phyloP scores from a whole-genome alignment of 2,888 invertebrate species.

The Drosophila ustulata region DNA sequence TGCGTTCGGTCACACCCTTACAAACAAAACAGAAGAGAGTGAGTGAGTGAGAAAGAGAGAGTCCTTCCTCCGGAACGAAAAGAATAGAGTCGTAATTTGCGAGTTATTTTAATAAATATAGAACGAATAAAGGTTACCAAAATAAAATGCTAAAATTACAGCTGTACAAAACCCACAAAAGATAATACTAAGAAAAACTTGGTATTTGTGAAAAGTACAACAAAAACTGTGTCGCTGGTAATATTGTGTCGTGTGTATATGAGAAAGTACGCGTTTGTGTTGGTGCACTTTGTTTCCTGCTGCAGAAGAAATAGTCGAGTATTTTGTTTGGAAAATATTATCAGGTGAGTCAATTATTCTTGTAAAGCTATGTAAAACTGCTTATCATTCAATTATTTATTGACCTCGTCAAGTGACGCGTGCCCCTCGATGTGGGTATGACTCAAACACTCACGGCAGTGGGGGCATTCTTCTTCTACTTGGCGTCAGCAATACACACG shows the following conservation, averaged over 20 bases:
- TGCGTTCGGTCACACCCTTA: neutral
- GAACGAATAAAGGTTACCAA: conserved; percentile 7
- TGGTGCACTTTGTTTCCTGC: conserved; percentile 43
- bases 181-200: neutral
- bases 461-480: conserved; percentile 12
- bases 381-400: conserved; percentile 13
- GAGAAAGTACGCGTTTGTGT: conserved; percentile 16
- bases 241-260: conserved; percentile 20
- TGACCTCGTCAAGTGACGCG: conserved; percentile 6
- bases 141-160: conserved; percentile 34
- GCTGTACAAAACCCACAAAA: conserved; percentile 15
- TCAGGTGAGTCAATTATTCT: conserved; percentile 31
- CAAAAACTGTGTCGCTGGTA: conserved; percentile 22
- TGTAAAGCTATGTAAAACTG: neutral
- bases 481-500: conserved; percentile 3
- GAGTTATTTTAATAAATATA: conserved; percentile 7
- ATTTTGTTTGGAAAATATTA: conserved; percentile 33
- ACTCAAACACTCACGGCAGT: conserved; percentile 22
- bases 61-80: conserved; percentile 15
- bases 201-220: neutral
- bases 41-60: conserved; percentile 15
- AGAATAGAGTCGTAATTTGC: neutral
- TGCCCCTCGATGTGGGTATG: conserved; percentile 15
- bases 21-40: neutral
- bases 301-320: conserved; percentile 30